A percentile compares a stretch with the other conserved stretches of the same genome.
These are phyloP conservation scores for Schizothorax lantsangensis DNA, from an alignment of 2,797 vertebrate species.

Conservation along the genomic window DNA sequence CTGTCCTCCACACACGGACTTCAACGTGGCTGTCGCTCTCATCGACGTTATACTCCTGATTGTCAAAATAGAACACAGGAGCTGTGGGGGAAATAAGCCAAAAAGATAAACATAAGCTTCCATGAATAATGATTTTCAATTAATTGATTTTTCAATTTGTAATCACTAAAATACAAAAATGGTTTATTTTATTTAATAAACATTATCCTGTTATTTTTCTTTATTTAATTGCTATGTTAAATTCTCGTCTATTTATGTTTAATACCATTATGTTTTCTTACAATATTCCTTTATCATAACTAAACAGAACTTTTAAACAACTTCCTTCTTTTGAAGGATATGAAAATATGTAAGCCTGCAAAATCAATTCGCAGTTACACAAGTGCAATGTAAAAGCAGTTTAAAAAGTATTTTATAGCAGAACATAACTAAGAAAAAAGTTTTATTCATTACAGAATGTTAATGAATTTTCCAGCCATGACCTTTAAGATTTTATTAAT, in stretches of 20 bases:
- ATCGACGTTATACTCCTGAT: constrained; percentile 82
- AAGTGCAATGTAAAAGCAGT: background rate
- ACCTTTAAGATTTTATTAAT: background rate
- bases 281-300: background rate
- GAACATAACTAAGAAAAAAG: background rate
- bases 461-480: background rate
- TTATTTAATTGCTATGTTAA: background rate
- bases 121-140: background rate
- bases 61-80: constrained; percentile 89
- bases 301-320: background rate
- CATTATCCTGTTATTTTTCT: background rate
- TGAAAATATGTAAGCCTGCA: background rate
- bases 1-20: constrained; percentile 87
- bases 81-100: constrained; percentile 56
- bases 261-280: background rate
- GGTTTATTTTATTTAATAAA: background rate
- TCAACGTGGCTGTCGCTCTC: constrained; percentile 87
- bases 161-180: background rate
- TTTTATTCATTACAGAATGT: background rate
- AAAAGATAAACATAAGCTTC: background rate
- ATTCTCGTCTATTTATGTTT: background rate
- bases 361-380: background rate
- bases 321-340: background rate
- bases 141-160: background rate
- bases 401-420: background rate